Evolutionary conservation across 2,113 vertebrate genomes (phyloP), one percentile per base, ranked within the genome.

Genomic region (Collichthys lucidus): DNA sequence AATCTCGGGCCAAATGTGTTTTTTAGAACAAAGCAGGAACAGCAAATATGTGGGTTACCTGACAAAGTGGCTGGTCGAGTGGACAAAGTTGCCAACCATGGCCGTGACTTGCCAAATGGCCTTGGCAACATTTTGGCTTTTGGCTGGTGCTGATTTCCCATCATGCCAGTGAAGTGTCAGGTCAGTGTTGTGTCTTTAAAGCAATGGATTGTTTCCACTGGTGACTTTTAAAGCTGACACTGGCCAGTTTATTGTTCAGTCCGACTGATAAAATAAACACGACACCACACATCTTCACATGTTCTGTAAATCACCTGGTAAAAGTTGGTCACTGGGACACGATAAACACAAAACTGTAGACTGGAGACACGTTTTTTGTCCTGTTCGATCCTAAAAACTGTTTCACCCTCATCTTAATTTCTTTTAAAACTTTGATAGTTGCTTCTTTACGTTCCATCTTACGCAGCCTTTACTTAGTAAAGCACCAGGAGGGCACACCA

Each of bases 71-170:
- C 59, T 80, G 70, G 57, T 49, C 50, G 55, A 61, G 57, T 40
- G 55, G 52, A 71, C 44, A 64, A 76, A 83, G 79, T 66, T 88
- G 82, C 85, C 82, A 85, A 47, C 26, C 6, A 1, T 35, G 49
- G 64, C 52, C 46, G 47, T 10, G n/a, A 75, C 24, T 17, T 60
- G 90, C 86, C 84, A 90, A 90, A 85, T 52, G 65, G 68, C 80
- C 35, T 78, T 87, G 86, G 86, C 84, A 81, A 56, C 47, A 61
- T 62, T 44, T 74, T 46, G 22, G 29, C 44, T 56, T 63, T 46
- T 87, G 77, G 63, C 82, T 60, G 60, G 19, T 67, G 65, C 66
- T 73, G 49, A 62, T 80, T 71, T 82, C 73, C 57, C 78, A 79
- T 73, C 65, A 79, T 79, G 79, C 73, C 55, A 59, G 26, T 29